phyloP scores from a whole-genome alignment of 2,888 invertebrate genomes.

The Cataglyphis altisquamis region DNA sequence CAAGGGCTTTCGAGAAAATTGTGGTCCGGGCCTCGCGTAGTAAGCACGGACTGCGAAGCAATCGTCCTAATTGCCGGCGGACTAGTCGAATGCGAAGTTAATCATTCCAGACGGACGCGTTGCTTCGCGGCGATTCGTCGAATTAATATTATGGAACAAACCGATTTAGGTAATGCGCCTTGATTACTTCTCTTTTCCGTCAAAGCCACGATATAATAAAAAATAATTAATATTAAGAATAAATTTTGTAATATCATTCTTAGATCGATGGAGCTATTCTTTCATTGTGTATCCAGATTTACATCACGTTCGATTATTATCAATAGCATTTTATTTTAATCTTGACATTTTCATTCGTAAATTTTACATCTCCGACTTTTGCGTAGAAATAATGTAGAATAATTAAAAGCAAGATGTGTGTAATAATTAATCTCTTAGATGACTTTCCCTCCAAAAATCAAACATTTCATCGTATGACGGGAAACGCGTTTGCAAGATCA shows the following conservation, averaged over 20 bases:
- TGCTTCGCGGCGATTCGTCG: slow-evolving; percentile 50
- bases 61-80: slow-evolving; percentile 77
- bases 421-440: background rate
- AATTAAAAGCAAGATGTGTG: background rate
- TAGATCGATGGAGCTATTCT: background rate
- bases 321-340: no score
- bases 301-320: background rate
- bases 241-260: background rate
- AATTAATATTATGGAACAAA: slow-evolving; percentile 10
- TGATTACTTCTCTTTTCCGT: slow-evolving; percentile 17
- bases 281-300: background rate
- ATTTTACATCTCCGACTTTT: background rate
- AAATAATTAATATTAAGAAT: slow-evolving; percentile 1
- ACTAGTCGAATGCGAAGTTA: slow-evolving; percentile 74
- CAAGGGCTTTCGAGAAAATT: slow-evolving; percentile 72
- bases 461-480: background rate
- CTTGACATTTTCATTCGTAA: background rate
- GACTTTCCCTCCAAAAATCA: background rate
- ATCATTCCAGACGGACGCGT: slow-evolving; percentile 76
- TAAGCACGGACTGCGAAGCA: slow-evolving; percentile 64
- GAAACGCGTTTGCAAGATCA: background rate
- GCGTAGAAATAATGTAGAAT: background rate
- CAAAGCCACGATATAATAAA: background rate
- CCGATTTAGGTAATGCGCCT: slow-evolving; percentile 38
- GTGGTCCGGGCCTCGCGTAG: slow-evolving; percentile 59